Percentiles rank a stretch among this genome's conserved stretches.
These are phyloP conservation scores for Equus przewalskii DNA, from an alignment of 2,113 vertebrate species.

Conservation along the genomic window DNA sequence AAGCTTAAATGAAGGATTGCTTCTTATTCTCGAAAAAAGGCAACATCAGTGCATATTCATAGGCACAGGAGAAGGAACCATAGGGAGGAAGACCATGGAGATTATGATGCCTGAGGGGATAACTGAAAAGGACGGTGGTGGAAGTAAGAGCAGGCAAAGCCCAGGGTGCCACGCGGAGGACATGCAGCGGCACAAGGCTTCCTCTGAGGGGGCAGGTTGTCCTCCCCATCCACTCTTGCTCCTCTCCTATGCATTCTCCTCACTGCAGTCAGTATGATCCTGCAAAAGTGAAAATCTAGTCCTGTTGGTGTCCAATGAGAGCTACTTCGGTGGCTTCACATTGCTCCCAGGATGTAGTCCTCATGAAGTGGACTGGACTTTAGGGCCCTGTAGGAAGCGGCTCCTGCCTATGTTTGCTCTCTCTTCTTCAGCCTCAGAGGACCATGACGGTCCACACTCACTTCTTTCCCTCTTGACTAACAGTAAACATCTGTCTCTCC, in stretches of 20 bases:
- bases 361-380: too few relatives aligned
- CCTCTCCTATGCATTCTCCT: background rate
- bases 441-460: background rate
- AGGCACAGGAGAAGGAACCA: background rate
- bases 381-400: background rate
- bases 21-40: background rate
- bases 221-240: background rate
- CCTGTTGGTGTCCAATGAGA: background rate
- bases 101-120: background rate
- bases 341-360: background rate
- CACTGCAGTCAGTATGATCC: background rate
- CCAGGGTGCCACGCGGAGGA: background rate
- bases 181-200: background rate
- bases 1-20: background rate
- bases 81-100: background rate
- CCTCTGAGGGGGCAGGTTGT: background rate
- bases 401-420: background rate
- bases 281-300: background rate
- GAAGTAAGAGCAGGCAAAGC: background rate
- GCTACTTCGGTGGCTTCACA: background rate
- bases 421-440: background rate
- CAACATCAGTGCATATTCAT: background rate
- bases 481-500: background rate
- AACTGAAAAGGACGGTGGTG: accelerated
- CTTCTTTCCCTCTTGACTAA: too few relatives aligned